Evolutionary conservation across 2,113 vertebrate genomes (phyloP).

Genomic region (Triplophysa tibetana): DNA sequence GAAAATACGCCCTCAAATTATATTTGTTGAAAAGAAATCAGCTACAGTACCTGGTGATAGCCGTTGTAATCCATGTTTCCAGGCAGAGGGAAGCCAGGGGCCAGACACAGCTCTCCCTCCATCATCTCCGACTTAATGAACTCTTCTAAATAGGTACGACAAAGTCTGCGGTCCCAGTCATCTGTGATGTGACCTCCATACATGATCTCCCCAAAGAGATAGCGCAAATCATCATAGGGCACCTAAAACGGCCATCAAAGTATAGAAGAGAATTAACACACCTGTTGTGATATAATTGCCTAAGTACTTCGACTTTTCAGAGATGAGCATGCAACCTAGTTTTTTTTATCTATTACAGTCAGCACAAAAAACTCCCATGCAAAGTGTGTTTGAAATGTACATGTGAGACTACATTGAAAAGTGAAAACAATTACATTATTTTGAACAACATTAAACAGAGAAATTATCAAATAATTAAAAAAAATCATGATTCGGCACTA

Average conservation of each 20-base stretch:
- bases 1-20: no score
- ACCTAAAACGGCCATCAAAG: slow-evolving; percentile 73
- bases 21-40: no score
- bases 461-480: no score
- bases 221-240: slow-evolving; percentile 90
- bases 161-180: slow-evolving; percentile 93
- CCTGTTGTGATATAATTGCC: background rate
- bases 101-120: slow-evolving; percentile 84
- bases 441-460: no score
- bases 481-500: no score
- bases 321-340: no score
- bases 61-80: slow-evolving; percentile 86
- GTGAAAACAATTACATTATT: no score
- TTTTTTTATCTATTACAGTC: no score
- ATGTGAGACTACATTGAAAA: no score
- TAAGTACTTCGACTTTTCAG: background rate
- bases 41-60: slow-evolving; percentile 84
- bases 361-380: no score
- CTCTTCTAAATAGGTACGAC: slow-evolving; percentile 89
- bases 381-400: no score
- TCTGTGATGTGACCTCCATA: slow-evolving; percentile 96
- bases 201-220: slow-evolving; percentile 97
- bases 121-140: slow-evolving; percentile 91
- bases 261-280: background rate
- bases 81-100: slow-evolving; percentile 87